Percentiles rank a stretch among this genome's conserved stretches.
Conservation (phyloP, 1,140 invertebrate species). For the Andrena cerasifolii region DNA sequence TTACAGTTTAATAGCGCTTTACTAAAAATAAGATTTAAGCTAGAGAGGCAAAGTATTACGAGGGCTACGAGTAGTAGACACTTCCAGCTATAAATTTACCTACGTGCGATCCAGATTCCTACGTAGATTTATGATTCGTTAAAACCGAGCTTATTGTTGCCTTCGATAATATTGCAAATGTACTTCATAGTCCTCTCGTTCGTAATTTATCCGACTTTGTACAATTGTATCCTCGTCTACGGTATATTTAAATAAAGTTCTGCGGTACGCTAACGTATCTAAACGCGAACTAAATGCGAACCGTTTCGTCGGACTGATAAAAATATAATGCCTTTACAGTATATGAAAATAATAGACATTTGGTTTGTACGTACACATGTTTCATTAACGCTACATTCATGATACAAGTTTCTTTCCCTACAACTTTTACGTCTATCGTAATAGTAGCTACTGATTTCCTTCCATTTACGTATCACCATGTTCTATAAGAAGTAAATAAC, state of each 20-base stretch:
- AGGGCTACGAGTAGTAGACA: background rate
- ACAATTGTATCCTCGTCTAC: conserved; percentile 19
- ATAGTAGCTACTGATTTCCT: conserved; percentile 20
- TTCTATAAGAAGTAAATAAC: conserved; percentile 17
- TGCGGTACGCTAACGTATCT: conserved; percentile 26
- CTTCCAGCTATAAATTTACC: background rate
- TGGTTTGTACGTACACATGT: conserved; percentile 51
- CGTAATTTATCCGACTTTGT: conserved; percentile 26
- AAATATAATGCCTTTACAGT: conserved; percentile 50
- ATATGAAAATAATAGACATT: conserved; percentile 59
- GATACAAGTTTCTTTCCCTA: conserved; percentile 24
- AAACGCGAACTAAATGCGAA: conserved; percentile 35
- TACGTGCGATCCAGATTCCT: conserved; percentile 13
- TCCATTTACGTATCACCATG: background rate
- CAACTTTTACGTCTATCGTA: conserved; percentile 13
- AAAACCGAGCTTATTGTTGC: background rate
- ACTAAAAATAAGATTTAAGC: background rate
- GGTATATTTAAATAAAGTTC: conserved; percentile 37
- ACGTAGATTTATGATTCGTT: conserved; percentile 4
- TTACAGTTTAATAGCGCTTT: conserved; percentile 11
- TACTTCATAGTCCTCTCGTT: conserved; percentile 7
- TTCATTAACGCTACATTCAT: conserved; percentile 53
- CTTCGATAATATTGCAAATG: conserved; percentile 35
- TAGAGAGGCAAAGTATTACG: background rate
- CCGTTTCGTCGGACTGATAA: conserved; percentile 28